Conservation (phyloP, 2,888 invertebrate species). For the Macropis europaea region DNA sequence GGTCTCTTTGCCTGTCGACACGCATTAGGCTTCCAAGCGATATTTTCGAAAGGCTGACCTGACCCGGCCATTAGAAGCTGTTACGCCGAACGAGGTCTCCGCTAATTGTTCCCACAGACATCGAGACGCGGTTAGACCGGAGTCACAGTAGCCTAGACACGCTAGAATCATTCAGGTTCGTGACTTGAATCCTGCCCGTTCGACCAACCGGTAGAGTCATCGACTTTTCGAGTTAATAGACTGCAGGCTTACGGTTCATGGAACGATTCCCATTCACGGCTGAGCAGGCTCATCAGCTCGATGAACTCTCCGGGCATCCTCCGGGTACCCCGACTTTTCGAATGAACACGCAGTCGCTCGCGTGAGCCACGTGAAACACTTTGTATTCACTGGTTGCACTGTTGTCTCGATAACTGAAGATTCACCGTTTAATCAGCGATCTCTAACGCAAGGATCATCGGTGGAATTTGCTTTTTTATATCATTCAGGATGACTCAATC, state of each 20-base stretch:
- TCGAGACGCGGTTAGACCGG: conserved; percentile 17
- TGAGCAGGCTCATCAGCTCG: conserved; percentile 21
- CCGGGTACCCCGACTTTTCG: too few relatives aligned
- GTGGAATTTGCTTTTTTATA: too few relatives aligned
- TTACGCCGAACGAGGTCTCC: conserved; percentile 11
- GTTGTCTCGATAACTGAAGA: too few relatives aligned
- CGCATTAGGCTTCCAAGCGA: conserved; percentile 12
- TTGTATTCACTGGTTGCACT: too few relatives aligned
- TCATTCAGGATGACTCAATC: too few relatives aligned
- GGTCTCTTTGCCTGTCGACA: conserved; percentile 15
- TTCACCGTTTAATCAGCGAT: too few relatives aligned
- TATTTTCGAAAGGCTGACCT: conserved; percentile 23
- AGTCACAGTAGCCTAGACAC: conserved; percentile 21
- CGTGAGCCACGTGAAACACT: too few relatives aligned
- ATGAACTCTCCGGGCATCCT: not conserved
- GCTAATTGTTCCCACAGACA: conserved; percentile 60
- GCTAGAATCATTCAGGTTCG: conserved; percentile 19
- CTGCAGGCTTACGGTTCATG: conserved; percentile 15
- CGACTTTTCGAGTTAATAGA: conserved; percentile 41
- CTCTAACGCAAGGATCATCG: too few relatives aligned
- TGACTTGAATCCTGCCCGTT: conserved; percentile 43
- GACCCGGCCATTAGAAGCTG: conserved; percentile 16
- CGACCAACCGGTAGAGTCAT: conserved; percentile 56
- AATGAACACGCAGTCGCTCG: too few relatives aligned
- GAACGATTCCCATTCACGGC: conserved; percentile 37